Base-by-base conservation (phyloP, 2,113 vertebrate genomes). In the Alethe diademata region DNA sequence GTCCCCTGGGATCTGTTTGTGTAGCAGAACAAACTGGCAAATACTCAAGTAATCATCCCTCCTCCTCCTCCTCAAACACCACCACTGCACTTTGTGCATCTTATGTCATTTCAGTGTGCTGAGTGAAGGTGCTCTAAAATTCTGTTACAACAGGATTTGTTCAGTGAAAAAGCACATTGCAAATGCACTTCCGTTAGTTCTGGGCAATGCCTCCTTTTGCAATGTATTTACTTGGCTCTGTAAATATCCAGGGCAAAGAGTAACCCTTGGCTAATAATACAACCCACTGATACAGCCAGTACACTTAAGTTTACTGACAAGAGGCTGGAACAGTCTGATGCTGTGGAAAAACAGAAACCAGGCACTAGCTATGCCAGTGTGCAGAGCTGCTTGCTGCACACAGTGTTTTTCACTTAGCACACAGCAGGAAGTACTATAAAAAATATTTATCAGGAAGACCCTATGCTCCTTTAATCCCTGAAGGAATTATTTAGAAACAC, bases 311-410 rank as follows among this genome's bases (percentile, higher is more conserved):
- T 94, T 92, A 54, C 92, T 51, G 73, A 40, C 67, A 92, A 92
- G 53, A 58, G 60, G 54, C n/a, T 95, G 71, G 75, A 95, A 94
- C 76, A 94, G 66, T 42, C 65, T 51, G 47, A 72, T 91, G 72
- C 43, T 78, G 36, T 91, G 94, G 78, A 94, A 97, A 96, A 97
- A 90, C 29, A 95, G 86, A 90, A 93, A 67, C 54, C 70, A 86
- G 78, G 36, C 57, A 62, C 57, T 54, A 93, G 70, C 73, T 75
- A 26, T 43, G 79, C 60, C 91, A 65, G 51, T 67, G 60, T 45
- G 87, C 51, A 86, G 54, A 80, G 29, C 22, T 7, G 1, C 47
- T 47, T 61, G 45, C 67, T 56, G 54, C 25, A 40, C 22, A 33
- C 48, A 57, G 28, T 26, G 16, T 78, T 82, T 54, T 75, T 94